Evolutionary conservation across 2,888 invertebrate genomes (phyloP), one percentile per base, ranked within the genome.

Genomic region (Pristionchus entomophagus): DNA sequence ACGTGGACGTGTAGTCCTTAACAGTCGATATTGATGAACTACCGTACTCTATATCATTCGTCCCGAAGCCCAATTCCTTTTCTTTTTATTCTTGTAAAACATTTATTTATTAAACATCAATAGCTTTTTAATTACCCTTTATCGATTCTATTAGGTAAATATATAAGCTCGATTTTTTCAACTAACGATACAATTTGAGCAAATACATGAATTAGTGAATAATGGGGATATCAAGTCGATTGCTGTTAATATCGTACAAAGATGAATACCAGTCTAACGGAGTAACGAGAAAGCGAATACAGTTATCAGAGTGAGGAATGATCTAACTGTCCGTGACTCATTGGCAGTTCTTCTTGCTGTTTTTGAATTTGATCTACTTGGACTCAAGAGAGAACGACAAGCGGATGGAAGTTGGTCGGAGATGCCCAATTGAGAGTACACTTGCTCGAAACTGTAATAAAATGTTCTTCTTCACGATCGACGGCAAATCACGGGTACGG

Each of bases 341-440:
- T 80, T 80, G 5, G 51, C 29, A 12, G 49, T 49, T 51, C 80
- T 51, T 53, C 53, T 19, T 4, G 53, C 49, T 22, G 80, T 6
- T 10, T 49, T 51, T 2, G 80, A 29, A n/a, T 3, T 22, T 51
- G 51, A 10, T 51, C 29, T 49, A 32, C 8, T 51, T 0, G 51
- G 22, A 32, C 49, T 82, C 5, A 91, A 86, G 3, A 91, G 86
- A 1, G 89, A 88, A 86, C 88, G 87, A 59, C 91, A 91, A 8
- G 91, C 86, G 22, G 88, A 73, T 8, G 91, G 91, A 26, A 91
- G 87, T 51, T 91, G 90, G 51, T 91, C 91, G 0, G 88, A 87
- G 62, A 91, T 90, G 29, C 91, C 91, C 14, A 91, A 85, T 85
- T 91, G 91, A 5, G 89, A 89, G 69, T 91, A 91, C 45, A 91